Base-by-base conservation (phyloP, 1,140 invertebrate genomes). In the Aphaenogaster rudis region DNA sequence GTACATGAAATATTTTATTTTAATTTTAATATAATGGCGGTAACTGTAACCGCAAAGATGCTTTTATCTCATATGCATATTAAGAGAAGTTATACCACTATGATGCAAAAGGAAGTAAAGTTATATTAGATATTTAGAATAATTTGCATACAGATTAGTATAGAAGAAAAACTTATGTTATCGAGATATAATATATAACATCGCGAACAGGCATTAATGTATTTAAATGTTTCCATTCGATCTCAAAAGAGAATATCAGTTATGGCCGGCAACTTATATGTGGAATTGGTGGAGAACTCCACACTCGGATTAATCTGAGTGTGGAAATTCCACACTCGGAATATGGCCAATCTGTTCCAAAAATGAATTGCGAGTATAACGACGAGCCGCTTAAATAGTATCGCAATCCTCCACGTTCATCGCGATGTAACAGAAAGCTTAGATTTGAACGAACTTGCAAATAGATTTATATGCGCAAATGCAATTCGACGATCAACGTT, bases 141-240 rank as follows among this genome's bases (percentile, higher is more conserved):
- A 42, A 76, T 76, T 76, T 42, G 36, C 36, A 59, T 59, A 28
- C n/a, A 76, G 36, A 54, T 59, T 57, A 72, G 2, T 52, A 1
- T 52, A 1, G 28, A 42, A 28, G 7, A 59, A 76, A 42, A 59
- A 5, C 13, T 42, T 6, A 63, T 48, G 48, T 61, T 48, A 61
- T 61, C 15, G 48, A 45, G 39, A 45, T 63, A 17, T 42, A 61
- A 74, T 39, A 42, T 57, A 36, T 57, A 76, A 59, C 28, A 9
- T 21, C 42, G 36, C 15, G 33, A 48, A 42, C 6, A 57, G 5
- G 57, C 5, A 2, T 42, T 28, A 36, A 13, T 63, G 11, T 50
- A 64, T 64, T 36, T 48, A 66, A 66, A 66, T 54, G 9, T 81
- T 54, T 69, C 5, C 0, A 13, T 13, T 67, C n/a, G 8, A 52